Evolutionary conservation across 2,888 invertebrate genomes (phyloP), one percentile per base, ranked within the genome.

Genomic region (Acleris emargana): DNA sequence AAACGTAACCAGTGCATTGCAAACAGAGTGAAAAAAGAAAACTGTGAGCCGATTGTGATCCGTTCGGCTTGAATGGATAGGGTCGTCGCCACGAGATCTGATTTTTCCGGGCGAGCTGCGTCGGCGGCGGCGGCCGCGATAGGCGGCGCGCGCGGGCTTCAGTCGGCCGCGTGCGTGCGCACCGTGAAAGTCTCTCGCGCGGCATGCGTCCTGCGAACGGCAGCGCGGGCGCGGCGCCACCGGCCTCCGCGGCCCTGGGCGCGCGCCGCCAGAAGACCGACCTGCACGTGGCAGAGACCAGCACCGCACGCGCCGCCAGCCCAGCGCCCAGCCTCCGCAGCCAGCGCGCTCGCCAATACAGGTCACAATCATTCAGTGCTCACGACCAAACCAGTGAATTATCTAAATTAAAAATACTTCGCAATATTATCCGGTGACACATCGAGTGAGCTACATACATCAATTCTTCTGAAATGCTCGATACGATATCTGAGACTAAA

Each of bases 211-310:
- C 89, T 68, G 83, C 80, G 76, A 57, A 20, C 58, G 28, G 18
- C 43, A 17, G 25, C 62, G 51, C 38, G 60, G 50, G 49, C 51
- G 42, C 50, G 47, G 43, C 28, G 32, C 52, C 45, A 71, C 74
- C 69, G 76, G 82, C 77, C 74, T 80, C 80, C 67, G 68, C 80
- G 69, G 71, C 78, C 32, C 78, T 90, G 74, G 78, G 96, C 89
- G 82, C 95, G 86, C 72, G 94, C 74, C 69, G 96, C 87, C 83
- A 95, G 88, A 90, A 93, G 81, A 93, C 93, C 17, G 93, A 93
- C 82, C 86, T 91, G 17, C 93, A 91, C 73, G 91, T 92, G 67
- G 88, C 89, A 2, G 93, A 89, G 67, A 87, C 91, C 55, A 74
- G 83, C 16, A 75, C 83, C 67, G 82, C 78, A 18, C 86, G 91